Percentiles rank a stretch among this genome's conserved stretches.
These are phyloP conservation scores for Micropoecilia bifurca DNA, from an alignment of 2,797 vertebrate genomes.

Conservation along the genomic window DNA sequence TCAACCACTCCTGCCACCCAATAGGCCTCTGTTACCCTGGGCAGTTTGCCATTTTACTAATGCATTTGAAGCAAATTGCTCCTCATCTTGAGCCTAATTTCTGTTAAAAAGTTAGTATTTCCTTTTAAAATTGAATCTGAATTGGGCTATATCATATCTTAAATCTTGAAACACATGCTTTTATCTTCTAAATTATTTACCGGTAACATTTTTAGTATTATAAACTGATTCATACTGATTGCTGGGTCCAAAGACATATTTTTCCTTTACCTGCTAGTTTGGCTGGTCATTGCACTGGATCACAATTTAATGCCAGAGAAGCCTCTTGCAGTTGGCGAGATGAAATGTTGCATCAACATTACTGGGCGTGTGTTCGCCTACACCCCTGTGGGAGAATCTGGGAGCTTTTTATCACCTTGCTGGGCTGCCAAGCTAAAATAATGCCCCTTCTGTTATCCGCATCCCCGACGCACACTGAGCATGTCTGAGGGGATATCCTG, in stretches of 20 bases:
- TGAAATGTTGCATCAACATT: constrained; percentile 69
- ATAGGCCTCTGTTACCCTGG: not conserved
- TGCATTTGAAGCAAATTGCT: not conserved
- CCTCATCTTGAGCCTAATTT: not conserved
- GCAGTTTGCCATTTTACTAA: not conserved
- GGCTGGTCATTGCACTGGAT: constrained; percentile 37
- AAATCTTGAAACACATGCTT: not conserved
- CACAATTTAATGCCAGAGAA: constrained; percentile 44
- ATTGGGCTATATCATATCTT: not conserved
- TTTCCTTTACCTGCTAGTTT: constrained; percentile 22
- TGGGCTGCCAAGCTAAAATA: constrained; percentile 91
- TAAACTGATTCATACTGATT: constrained; percentile 24
- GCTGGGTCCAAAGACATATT: constrained; percentile 26
- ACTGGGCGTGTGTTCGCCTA: constrained; percentile 62
- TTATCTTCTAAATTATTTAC: constrained; percentile 25
- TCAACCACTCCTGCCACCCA: not conserved
- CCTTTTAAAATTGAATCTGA: not conserved
- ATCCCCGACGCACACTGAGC: constrained; percentile 91
- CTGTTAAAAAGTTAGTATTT: not conserved
- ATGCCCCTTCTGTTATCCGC: constrained; percentile 95
- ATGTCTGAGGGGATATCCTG: constrained; percentile 97
- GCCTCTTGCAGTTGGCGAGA: constrained; percentile 49
- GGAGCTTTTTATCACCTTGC: constrained; percentile 93
- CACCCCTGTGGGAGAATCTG: constrained; percentile 80
- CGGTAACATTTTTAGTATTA: constrained; percentile 49